These are phyloP conservation scores for Caranx melampygus DNA, from an alignment of 2,113 vertebrate species.

Conservation along the genomic window DNA sequence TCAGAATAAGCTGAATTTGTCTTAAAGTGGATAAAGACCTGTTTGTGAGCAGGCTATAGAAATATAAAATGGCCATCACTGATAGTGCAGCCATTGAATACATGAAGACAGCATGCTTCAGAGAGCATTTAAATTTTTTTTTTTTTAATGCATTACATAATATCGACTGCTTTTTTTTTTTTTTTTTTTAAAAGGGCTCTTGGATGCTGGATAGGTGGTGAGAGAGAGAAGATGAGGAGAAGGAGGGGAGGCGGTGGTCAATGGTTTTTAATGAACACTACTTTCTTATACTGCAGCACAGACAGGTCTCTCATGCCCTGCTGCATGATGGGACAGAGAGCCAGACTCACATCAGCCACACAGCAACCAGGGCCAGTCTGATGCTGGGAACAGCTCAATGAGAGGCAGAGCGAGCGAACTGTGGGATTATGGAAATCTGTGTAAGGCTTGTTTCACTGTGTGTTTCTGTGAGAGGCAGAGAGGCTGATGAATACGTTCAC, in stretches of 20 bases:
- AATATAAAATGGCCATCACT: slow-evolving; percentile 17
- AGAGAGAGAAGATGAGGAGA: slow-evolving; percentile 55
- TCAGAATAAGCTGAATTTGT: background rate
- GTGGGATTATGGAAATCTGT: slow-evolving; percentile 48
- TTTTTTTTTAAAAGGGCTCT: slow-evolving; percentile 38
- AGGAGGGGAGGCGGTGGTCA: slow-evolving; percentile 41
- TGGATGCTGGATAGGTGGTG: slow-evolving; percentile 52
- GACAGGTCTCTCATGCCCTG: slow-evolving; percentile 64
- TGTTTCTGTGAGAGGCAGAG: slow-evolving; percentile 29
- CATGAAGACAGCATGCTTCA: slow-evolving; percentile 35
- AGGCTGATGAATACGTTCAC: slow-evolving; percentile 12
- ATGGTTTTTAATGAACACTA: slow-evolving; percentile 65
- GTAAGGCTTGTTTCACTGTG: slow-evolving; percentile 43
- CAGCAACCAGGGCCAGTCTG: slow-evolving; percentile 12
- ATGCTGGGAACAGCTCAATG: slow-evolving; percentile 38
- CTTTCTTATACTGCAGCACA: slow-evolving; percentile 69
- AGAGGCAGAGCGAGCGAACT: slow-evolving; percentile 39
- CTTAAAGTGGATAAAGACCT: slow-evolving; percentile 10
- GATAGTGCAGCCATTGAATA: slow-evolving; percentile 37
- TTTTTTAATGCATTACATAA: slow-evolving; percentile 64
- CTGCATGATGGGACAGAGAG: slow-evolving; percentile 58
- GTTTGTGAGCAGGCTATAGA: slow-evolving; percentile 7
- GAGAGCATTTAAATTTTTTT: slow-evolving; percentile 1
- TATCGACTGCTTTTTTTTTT: slow-evolving; percentile 39
- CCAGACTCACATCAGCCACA: slow-evolving; percentile 58